These are phyloP conservation scores for Betta splendens DNA, from an alignment of 2,797 vertebrate species.

Conservation along the genomic window DNA sequence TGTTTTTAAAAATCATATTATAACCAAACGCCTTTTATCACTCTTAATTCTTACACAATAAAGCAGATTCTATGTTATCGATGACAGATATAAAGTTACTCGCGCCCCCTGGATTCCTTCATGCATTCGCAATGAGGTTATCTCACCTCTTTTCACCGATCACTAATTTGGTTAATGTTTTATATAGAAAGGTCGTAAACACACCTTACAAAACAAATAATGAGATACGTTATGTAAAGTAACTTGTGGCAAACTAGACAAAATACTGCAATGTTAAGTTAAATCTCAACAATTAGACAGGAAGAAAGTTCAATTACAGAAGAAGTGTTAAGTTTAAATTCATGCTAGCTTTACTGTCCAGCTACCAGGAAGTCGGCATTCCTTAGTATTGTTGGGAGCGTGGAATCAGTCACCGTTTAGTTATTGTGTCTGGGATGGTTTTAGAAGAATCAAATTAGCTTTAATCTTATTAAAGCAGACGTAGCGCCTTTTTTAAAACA, in stretches of 20 bases:
- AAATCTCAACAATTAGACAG: background rate
- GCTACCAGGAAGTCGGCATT: slow-evolving; percentile 50
- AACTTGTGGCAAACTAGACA: slow-evolving; percentile 8
- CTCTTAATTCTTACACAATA: too few relatives aligned
- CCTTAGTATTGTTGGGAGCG: slow-evolving; percentile 45
- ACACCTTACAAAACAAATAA: slow-evolving; percentile 7
- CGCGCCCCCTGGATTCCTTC: background rate
- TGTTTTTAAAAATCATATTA: too few relatives aligned
- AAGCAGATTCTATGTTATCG: background rate
- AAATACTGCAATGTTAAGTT: background rate
- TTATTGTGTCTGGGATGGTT: background rate
- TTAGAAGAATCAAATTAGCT: background rate
- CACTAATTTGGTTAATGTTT: too few relatives aligned
- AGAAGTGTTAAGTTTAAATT: slow-evolving; percentile 2
- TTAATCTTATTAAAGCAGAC: background rate
- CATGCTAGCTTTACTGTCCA: background rate
- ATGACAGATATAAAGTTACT: background rate
- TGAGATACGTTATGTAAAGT: too few relatives aligned
- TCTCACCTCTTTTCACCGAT: background rate
- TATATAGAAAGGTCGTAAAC: slow-evolving; percentile 1
- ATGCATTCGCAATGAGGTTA: background rate
- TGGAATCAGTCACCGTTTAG: slow-evolving; percentile 2
- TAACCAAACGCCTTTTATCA: too few relatives aligned
- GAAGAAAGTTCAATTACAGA: background rate
- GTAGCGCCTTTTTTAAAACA: background rate